Conservation (phyloP, 2,113 vertebrate species). For the Osmerus eperlanus region DNA sequence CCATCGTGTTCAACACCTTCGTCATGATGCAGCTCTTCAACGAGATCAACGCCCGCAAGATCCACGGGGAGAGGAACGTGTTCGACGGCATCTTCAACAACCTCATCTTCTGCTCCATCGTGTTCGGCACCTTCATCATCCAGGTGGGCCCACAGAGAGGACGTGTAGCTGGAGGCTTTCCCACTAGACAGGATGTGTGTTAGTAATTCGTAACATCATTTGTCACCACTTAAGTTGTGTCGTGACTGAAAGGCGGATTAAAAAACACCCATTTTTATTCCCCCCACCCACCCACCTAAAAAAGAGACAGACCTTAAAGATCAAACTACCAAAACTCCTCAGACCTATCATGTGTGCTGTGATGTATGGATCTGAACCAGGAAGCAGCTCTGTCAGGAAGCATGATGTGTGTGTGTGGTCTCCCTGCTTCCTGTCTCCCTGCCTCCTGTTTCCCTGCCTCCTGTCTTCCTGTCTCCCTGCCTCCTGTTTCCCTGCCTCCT, state of each 20-base stretch:
- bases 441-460: not conserved
- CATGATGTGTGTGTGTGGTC: not conserved
- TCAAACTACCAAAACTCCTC: no score
- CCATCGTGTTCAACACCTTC: conserved; percentile 97
- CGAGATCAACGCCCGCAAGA: conserved; percentile 97
- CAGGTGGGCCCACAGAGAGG: conserved; percentile 72
- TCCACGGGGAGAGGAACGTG: conserved; percentile 97
- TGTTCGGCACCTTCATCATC: conserved; percentile 93
- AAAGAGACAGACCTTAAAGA: no score
- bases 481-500: not conserved
- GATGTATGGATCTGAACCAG: not conserved
- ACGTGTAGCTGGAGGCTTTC: conserved; percentile 11
- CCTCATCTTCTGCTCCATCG: conserved; percentile 94
- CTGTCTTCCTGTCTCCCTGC: not conserved
- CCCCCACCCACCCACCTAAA: no score
- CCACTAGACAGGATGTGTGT: not conserved
- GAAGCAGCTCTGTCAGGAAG: not conserved
- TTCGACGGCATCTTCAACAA: conserved; percentile 99
- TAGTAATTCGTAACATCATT: not conserved
- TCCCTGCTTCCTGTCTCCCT: not conserved
- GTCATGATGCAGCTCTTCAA: conserved; percentile 99
- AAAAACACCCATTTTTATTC: no score
- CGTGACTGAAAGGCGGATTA: no score
- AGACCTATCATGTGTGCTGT: no score
- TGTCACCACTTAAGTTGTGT: no score